These are phyloP conservation scores for Sebastes schlegelii DNA, from an alignment of 2,113 vertebrate species.

Conservation along the genomic window DNA sequence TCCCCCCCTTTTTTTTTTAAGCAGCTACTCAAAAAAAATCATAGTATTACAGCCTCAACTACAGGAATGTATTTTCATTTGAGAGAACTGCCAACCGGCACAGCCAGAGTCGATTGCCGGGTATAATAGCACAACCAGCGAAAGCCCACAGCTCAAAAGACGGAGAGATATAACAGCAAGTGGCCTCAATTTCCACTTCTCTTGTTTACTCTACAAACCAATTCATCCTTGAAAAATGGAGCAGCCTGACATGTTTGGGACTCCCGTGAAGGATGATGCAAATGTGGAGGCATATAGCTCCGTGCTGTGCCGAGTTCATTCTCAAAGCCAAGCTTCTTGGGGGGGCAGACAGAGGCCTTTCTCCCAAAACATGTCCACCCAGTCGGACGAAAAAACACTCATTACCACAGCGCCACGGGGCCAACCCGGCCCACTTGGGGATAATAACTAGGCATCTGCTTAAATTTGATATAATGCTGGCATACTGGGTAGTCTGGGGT, in stretches of 20 bases:
- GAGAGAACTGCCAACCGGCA: conserved; percentile 27
- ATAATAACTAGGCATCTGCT: conserved; percentile 78
- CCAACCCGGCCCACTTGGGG: conserved; percentile 68
- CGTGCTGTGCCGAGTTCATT: conserved; percentile 26
- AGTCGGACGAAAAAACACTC: conserved; percentile 78
- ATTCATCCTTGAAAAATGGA: conserved; percentile 52
- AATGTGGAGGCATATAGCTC: conserved; percentile 34
- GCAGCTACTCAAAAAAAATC: conserved; percentile 1
- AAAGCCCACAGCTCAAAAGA: conserved; percentile 33
- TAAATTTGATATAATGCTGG: conserved; percentile 80
- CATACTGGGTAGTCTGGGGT: conserved; percentile 48
- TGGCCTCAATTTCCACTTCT: conserved; percentile 40
- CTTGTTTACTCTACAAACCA: conserved; percentile 46
- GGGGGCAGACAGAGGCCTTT: conserved; percentile 60
- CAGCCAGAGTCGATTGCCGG: conserved; percentile 41
- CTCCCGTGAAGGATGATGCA: conserved; percentile 50
- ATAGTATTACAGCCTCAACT: conserved; percentile 22
- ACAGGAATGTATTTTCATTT: conserved; percentile 55
- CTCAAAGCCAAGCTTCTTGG: conserved; percentile 42
- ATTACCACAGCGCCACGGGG: conserved; percentile 77
- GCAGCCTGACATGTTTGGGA: conserved; percentile 48
- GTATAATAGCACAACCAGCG: conserved; percentile 54
- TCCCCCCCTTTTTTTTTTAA: conserved; percentile 9
- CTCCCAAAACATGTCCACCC: conserved; percentile 84
- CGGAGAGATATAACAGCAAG: conserved; percentile 43